These are phyloP conservation scores for Sylvilagus floridanus DNA, from an alignment of 2,797 vertebrate species.

Conservation along the genomic window DNA sequence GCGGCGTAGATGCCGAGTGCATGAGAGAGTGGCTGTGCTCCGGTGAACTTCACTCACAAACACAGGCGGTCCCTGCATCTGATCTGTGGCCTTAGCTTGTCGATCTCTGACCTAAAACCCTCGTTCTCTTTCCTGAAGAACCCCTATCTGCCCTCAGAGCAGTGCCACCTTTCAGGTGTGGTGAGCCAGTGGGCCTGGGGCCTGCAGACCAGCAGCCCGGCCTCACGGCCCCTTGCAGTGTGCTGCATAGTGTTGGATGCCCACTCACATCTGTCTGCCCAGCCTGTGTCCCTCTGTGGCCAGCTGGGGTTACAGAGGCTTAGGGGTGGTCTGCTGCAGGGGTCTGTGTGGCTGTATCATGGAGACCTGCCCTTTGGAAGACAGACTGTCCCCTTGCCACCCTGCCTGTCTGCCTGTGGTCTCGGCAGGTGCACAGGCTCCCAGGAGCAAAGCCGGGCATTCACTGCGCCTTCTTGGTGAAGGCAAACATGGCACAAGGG, in stretches of 20 bases:
- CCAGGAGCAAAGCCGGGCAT: too few species aligned
- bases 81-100: not conserved
- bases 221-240: not conserved
- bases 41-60: not conserved
- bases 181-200: too few species aligned
- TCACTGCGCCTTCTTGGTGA: too few species aligned
- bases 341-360: not conserved
- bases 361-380: not conserved
- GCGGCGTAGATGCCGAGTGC: not conserved
- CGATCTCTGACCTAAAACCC: not conserved
- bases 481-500: too few species aligned
- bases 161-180: not conserved
- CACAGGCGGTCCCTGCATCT: not conserved
- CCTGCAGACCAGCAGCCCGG: not conserved
- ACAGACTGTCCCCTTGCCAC: not conserved
- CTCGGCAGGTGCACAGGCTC: not conserved
- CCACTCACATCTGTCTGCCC: not conserved
- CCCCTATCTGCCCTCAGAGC: fast-evolving
- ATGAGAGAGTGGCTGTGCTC: not conserved
- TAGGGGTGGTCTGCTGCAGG: not conserved
- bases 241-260: fast-evolving
- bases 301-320: not conserved
- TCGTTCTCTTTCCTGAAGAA: not conserved
- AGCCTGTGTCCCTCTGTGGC: not conserved
- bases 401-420: fast-evolving